These are phyloP conservation scores for Drosophila cracens DNA, from an alignment of 2,888 invertebrate genomes.

Conservation along the genomic window DNA sequence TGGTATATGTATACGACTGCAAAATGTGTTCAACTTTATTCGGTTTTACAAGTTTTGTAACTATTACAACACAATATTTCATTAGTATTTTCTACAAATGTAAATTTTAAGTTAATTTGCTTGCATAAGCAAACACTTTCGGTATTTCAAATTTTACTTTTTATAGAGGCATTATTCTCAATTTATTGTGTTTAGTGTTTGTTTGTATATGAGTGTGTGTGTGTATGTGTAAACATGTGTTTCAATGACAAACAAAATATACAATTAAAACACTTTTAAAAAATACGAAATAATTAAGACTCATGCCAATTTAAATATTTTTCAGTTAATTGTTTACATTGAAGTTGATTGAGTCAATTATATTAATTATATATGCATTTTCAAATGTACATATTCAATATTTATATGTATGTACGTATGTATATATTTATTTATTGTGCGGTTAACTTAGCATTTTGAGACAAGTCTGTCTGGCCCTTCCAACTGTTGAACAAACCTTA, in stretches of 20 bases:
- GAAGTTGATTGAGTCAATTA: constrained; percentile 34
- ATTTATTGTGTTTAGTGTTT: constrained; percentile 7
- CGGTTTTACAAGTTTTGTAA: constrained; percentile 42
- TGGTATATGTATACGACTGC: constrained; percentile 31
- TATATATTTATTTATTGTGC: constrained; percentile 5
- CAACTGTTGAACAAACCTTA: neutral
- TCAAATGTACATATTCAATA: neutral
- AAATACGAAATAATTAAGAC: constrained; percentile 11
- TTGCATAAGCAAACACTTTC: constrained; percentile 38
- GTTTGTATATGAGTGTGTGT: constrained; percentile 19
- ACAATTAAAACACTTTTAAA: constrained; percentile 2
- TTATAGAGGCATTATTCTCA: constrained; percentile 18
- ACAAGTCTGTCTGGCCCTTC: neutral
- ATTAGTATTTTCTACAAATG: constrained; percentile 50
- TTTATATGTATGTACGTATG: neutral
- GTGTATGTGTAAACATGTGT: constrained; percentile 28
- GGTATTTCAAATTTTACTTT: constrained; percentile 13
- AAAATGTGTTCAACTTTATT: constrained; percentile 41
- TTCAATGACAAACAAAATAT: constrained; percentile 40
- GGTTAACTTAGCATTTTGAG: constrained; percentile 3
- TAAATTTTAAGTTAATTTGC: constrained; percentile 25
- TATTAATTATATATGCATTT: constrained; percentile 12
- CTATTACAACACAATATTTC: constrained; percentile 61
- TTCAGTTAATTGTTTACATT: constrained; percentile 16
- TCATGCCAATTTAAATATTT: constrained; percentile 15